Percentiles rank a stretch among this genome's conserved stretches.
Evolutionary conservation across 2,888 invertebrate species (phyloP).

Genomic region (Frankliniella intonsa): DNA sequence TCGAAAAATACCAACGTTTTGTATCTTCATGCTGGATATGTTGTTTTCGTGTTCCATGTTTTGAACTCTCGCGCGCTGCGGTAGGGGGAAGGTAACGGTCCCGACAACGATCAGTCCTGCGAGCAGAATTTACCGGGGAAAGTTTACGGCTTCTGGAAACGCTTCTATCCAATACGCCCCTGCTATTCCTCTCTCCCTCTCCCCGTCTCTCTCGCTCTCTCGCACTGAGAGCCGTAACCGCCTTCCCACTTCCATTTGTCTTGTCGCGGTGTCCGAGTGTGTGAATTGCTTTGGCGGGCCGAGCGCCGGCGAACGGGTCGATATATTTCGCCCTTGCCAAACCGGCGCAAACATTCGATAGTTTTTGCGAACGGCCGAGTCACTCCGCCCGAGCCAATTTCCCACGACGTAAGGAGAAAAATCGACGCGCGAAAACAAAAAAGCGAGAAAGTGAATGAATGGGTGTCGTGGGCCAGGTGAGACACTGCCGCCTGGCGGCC

Average conservation of each 20-base stretch:
- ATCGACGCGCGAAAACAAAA: no score
- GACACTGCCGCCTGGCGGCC: no score
- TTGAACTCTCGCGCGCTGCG: no score
- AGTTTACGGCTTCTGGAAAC: neutral
- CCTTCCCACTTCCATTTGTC: neutral
- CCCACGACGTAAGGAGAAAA: no score
- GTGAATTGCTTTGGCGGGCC: conserved; percentile 11
- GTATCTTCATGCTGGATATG: neutral
- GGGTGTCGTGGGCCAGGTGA: no score
- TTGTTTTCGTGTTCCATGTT: neutral
- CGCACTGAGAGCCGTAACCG: neutral
- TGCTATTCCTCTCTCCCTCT: neutral
- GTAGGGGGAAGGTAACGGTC: no score
- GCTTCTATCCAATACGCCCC: neutral
- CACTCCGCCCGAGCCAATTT: no score
- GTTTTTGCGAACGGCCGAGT: neutral
- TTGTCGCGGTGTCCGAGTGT: conserved; percentile 1
- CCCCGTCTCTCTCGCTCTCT: neutral
- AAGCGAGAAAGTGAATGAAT: no score
- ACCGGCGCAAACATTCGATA: conserved; percentile 11
- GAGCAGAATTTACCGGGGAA: neutral
- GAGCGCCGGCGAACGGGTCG: neutral
- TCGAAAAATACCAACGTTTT: neutral
- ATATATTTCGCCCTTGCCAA: conserved; percentile 1
- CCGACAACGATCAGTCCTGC: no score